Base-by-base conservation (phyloP, 2,113 vertebrate genomes). In the Chaetodon trifascialis region DNA sequence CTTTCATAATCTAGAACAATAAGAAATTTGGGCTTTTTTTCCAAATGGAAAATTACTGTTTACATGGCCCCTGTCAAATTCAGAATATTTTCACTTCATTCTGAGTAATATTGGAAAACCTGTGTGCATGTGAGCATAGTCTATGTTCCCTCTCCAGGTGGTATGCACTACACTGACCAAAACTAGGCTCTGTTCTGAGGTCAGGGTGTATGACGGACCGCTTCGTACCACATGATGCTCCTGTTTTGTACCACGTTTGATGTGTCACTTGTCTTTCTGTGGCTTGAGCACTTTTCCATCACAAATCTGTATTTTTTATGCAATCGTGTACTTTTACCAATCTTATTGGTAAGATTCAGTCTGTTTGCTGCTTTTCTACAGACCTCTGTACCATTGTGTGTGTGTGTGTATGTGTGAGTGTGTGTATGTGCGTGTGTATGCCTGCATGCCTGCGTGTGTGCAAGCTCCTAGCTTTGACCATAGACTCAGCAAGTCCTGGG, bases 301-400 rank as follows among this genome's bases (percentile, higher is more conserved):
- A 56, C 62, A 56, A 72, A 83, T 79, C 54, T 72, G 64, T 82
- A 64, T 30, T 72, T 78, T 69, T 84, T 76, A 79, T 80, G 68
- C 66, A 86, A 65, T 54, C 49, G 11, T 72, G 47, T 81, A 74
- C 16, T 19, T 90, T 79, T 49, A 65, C 46, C 51, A 65, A 55
- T 23, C 30, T 72, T 25, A 36, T 7, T 74, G 40, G 46, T 49
- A 40, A 64, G 21, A 34, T 71, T 49, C 21, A 49, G 38, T 79
- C 44, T 87, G 52, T 62, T 44, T 69, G 73, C 68, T 87, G 67
- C 74, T 82, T 84, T 80, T 87, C 11, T 73, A 79, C 70, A 77
- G 15, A 70, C 47, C 14, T 72, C 70, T 60, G n/a, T 69, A 76
- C 51, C 14, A 10, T 25, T n/a, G 25, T 42, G 11, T 19, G 34